Conservation (phyloP, 2,888 invertebrate genomes). For the Oscheius onirici region DNA sequence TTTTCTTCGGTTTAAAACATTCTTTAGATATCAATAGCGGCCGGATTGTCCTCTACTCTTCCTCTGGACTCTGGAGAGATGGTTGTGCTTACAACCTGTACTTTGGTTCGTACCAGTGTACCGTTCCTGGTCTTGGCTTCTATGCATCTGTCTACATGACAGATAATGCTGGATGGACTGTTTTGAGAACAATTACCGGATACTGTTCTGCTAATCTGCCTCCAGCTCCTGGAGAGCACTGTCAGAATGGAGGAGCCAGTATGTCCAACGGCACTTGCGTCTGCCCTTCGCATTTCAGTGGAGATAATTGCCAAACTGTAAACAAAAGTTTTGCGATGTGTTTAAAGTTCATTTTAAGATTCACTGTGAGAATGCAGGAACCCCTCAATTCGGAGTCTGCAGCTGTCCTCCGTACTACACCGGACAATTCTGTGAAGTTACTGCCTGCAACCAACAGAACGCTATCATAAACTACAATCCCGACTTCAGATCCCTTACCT, state of each 20-base stretch:
- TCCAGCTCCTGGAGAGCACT: slow-evolving; percentile 40
- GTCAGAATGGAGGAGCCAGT: slow-evolving; percentile 56
- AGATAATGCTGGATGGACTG: slow-evolving; percentile 46
- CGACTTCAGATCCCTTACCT: slow-evolving; percentile 43
- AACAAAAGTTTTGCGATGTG: not conserved
- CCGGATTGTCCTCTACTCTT: slow-evolving; percentile 55
- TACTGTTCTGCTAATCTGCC: slow-evolving; percentile 46
- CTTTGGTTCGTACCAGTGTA: slow-evolving; percentile 58
- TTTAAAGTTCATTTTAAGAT: slow-evolving; percentile 31
- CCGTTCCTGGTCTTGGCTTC: slow-evolving; percentile 38
- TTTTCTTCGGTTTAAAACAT: not conserved
- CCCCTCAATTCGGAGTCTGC: slow-evolving; percentile 44
- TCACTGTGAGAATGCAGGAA: slow-evolving; percentile 47
- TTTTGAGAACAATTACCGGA: slow-evolving; percentile 49
- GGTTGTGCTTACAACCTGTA: slow-evolving; percentile 58
- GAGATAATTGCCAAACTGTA: slow-evolving; percentile 46
- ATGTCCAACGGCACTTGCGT: slow-evolving; percentile 46
- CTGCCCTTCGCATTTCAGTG: slow-evolving; percentile 49
- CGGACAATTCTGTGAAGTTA: slow-evolving; percentile 49
- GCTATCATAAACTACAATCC: slow-evolving; percentile 35
- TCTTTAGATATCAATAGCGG: slow-evolving; percentile 24
- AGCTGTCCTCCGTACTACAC: slow-evolving; percentile 46
- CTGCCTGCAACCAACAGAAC: slow-evolving; percentile 39
- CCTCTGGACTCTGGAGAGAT: slow-evolving; percentile 60
- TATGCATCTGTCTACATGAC: slow-evolving; percentile 52